Percentiles rank a stretch among this genome's conserved stretches.
These are phyloP conservation scores for Bothrops jararaca DNA, from an alignment of 2,113 vertebrate genomes.

Conservation along the genomic window DNA sequence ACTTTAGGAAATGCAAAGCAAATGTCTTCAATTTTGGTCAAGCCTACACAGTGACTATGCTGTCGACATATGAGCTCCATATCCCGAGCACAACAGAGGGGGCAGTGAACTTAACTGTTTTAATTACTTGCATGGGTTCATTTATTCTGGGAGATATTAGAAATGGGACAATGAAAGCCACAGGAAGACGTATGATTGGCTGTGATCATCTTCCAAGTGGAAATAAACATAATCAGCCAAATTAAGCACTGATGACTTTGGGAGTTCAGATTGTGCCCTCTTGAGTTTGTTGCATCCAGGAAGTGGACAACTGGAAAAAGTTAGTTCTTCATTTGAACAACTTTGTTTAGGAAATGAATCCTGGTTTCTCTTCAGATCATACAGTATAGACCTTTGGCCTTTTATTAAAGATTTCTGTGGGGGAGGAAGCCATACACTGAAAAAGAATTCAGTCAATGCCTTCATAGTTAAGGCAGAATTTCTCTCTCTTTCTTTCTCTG, in stretches of 20 bases:
- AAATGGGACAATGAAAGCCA: neutral
- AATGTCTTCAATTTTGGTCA: neutral
- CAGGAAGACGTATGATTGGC: neutral
- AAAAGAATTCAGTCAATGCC: neutral
- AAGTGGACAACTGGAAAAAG: neutral
- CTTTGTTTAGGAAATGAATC: neutral
- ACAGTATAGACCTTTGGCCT: neutral
- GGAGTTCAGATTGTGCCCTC: neutral
- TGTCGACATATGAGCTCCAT: neutral
- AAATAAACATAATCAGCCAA: neutral
- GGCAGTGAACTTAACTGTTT: neutral
- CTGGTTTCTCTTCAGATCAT: neutral
- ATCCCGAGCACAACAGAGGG: neutral
- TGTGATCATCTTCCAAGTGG: neutral
- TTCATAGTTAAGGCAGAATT: neutral
- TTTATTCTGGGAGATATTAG: neutral
- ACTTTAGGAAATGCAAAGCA: neutral
- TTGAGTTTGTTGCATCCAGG: neutral
- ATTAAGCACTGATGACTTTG: neutral
- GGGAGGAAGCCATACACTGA: neutral
- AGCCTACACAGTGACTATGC: neutral
- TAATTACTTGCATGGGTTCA: neutral
- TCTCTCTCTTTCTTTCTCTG: neutral
- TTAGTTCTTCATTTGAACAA: neutral
- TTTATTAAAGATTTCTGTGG: neutral